Evolutionary conservation across 1,140 invertebrate species (phyloP), one percentile per base, ranked within the genome.

Genomic region (Drosophila ogumai): DNA sequence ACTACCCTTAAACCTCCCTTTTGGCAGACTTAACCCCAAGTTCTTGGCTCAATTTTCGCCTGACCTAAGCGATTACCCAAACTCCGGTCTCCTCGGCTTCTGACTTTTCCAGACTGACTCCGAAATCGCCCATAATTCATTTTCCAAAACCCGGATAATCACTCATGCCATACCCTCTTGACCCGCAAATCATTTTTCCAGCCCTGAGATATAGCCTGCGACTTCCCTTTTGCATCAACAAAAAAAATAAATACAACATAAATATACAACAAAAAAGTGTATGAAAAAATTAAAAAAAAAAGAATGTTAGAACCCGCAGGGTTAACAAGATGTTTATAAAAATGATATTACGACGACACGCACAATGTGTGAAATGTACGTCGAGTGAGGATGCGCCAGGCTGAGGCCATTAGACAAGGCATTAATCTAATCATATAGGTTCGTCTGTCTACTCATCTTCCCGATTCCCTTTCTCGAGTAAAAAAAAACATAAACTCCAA

Each of bases 401-500:
- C 9, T 49, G 57, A 52, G 64, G 77, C 84, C 85, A 88, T 88
- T 88, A 90, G 77, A 78, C 76, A 88, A 72, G 75, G 81, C 84
- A 88, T 88, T 88, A 90, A 88, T 88, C 84, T 88, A 88, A 90
- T 88, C 85, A 88, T 90, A 80, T 71, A 80, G 65, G 84, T 57
- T 46, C 22, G 22, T 74, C 65, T 74, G 75, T 65, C 66, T 64
- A 66, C 61, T 49, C 49, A 57, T 49, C 34, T n/a, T 22, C 17
- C 13, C 28, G 17, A 60, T 74, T 7, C 12, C 8, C 12, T 22
- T 40, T 19, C 22, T 15, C 49, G 2, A 17, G 40, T 31, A 58
- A 50, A 71, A 47, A 84, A 78, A 87, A 90, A 84, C 85, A 87
- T 87, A 64, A 88, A 88, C 84, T 87, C 84, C 57, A 87, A 86